Base-by-base conservation (phyloP, 2,113 vertebrate genomes). In the Perccottus glenii region DNA sequence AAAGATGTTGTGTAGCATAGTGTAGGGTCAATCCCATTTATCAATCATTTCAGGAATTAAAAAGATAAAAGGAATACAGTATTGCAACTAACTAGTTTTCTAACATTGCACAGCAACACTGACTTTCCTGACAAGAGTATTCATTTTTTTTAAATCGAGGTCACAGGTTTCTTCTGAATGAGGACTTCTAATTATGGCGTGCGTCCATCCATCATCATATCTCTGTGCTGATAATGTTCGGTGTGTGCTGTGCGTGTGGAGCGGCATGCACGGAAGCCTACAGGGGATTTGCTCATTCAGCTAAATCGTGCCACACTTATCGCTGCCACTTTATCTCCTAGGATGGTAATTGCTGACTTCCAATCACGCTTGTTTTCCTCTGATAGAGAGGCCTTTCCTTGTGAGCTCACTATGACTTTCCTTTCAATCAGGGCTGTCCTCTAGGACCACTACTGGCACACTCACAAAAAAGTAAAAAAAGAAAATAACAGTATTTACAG, bases 231-330 rank as follows among this genome's bases (percentile, higher is more conserved):
- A 71, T 84, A 56, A 46, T 72, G 76, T 55, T 11, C 52, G 86
- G 85, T 81, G 73, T 90, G 89, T 88, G 88, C 87, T 86, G 78
- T 92, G 85, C 85, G 90, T 91, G 90, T 92, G 88, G 85, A 92
- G 77, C 52, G 75, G 78, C 86, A 90, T 87, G 86, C 85, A 83
- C 44, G n/a, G 58, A 49, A 56, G 62, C 85, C 88, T 64, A 64
- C 57, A 38, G 90, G 90, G 91, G 86, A 86, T 89, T 80, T 70
- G 69, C 51, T 68, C 60, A 56, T 75, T 83, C 66, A 81, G 83
- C 85, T 74, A 85, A 91, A 91, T 88, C 73, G 49, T 85, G 83
- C 67, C 73, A 38, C 64, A 64, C 84, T 90, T 89, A 92, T 92
- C 91, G 67, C 71, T 48, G 59, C 55, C 32, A 55, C 65, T 60